Evolutionary conservation across 1,140 invertebrate species (phyloP), one percentile per base, ranked within the genome.

Genomic region (Contarinia nasturtii): DNA sequence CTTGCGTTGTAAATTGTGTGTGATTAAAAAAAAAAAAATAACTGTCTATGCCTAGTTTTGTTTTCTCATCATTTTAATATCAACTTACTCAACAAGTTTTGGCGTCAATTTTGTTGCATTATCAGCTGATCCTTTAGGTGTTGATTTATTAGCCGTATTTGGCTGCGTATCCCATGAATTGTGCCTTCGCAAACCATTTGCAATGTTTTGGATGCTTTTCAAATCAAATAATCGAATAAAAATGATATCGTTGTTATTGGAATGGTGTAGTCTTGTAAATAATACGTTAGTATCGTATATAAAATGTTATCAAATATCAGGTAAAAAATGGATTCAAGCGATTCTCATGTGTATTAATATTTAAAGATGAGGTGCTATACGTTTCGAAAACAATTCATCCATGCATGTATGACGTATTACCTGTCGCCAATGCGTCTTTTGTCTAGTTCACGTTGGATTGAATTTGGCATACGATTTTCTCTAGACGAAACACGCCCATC

Each of bases 401-500:
- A n/a, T 36, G 34, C n/a, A 10, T n/a, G 8, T 36, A 8, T n/a
- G 8, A 36, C n/a, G 34, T n/a, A 15, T 21, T 21, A 43, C 41
- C 65, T 67, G 5, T 64, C 67, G 7, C 72, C 70, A 50, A 77
- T 76, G 45, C 71, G 61, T 44, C 72, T 52, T 54, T 71, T 74
- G 46, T 75, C 69, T 33, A 76, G 53, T 57, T 77, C 75, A 51
- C 72, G 74, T 49, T 68, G 63, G 33, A 76, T 68, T 15, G 71
- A 67, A 36, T 73, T 67, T 2, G 73, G 72, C 46, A 76, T 64
- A 40, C 52, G 45, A 45, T 42, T 47, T n/a, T 38, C 20, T 42
- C 15, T 51, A 27, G 47, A 44, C 2, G 22, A 48, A 34, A 42
- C 17, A n/a, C 54, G 10, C 50, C 48, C 14, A 50, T 49, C 7